Conservation (phyloP, 2,888 invertebrate species). For the Tenthredo notha region DNA sequence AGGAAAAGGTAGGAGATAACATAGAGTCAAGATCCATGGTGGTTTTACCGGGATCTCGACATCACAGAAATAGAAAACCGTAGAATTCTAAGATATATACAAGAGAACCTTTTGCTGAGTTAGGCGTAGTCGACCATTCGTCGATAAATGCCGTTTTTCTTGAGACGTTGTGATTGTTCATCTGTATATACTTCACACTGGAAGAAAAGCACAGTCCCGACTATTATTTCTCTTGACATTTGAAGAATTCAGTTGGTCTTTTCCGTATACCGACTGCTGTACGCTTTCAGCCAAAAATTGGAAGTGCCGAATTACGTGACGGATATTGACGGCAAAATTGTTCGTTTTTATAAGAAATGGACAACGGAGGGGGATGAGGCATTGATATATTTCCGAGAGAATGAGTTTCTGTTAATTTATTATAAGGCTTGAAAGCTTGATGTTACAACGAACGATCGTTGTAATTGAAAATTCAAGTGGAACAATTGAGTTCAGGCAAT, state of each 20-base stretch:
- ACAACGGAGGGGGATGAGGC: background rate
- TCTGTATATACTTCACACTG: background rate
- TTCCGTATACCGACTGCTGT: background rate
- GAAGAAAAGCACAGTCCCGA: background rate
- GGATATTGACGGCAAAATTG: background rate
- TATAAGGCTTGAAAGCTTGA: background rate
- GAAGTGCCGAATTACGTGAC: background rate
- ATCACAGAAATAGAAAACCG: background rate
- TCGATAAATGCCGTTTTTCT: background rate
- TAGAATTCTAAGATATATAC: background rate
- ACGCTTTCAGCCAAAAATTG: background rate
- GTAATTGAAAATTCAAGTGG: constrained; percentile 30
- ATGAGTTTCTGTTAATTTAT: background rate
- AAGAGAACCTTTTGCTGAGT: background rate
- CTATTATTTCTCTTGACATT: background rate
- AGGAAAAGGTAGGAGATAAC: background rate
- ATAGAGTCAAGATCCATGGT: background rate
- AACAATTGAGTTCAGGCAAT: constrained; percentile 32
- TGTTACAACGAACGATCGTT: background rate
- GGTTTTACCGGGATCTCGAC: background rate
- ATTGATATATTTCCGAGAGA: background rate
- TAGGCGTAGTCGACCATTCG: background rate
- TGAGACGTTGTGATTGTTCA: background rate
- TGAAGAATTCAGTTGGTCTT: background rate
- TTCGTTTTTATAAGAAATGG: background rate